Conservation (phyloP, 2,113 vertebrate species). For the Pluvianellus socialis region DNA sequence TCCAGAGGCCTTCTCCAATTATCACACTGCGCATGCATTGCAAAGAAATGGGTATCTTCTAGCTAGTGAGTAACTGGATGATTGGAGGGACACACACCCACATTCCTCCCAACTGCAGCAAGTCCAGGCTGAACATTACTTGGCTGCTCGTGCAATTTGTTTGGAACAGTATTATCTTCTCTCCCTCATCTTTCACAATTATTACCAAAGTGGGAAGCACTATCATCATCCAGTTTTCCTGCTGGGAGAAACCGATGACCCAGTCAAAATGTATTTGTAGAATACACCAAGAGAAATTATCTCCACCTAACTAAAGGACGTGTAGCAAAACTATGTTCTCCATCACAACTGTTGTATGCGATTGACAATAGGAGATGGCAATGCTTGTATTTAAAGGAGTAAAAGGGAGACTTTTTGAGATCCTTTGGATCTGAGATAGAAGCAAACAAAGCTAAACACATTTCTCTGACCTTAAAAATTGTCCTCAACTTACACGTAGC, state of each 20-base stretch:
- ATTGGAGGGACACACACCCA: neutral
- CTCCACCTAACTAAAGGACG: neutral
- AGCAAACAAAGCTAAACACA: neutral
- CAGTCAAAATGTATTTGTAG: neutral
- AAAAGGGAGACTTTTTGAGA: neutral
- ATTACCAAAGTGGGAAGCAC: neutral
- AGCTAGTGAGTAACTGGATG: neutral
- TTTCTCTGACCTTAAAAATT: neutral
- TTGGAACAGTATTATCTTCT: neutral
- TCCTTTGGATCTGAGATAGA: neutral
- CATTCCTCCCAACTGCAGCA: neutral
- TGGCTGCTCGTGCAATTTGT: neutral
- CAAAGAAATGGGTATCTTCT: neutral
- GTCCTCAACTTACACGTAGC: neutral
- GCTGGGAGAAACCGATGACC: neutral
- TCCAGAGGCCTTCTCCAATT: neutral
- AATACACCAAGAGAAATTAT: neutral
- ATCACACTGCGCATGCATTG: neutral
- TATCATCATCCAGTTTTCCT: neutral
- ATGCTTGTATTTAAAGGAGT: neutral
- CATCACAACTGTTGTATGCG: neutral
- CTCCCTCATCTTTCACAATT: neutral
- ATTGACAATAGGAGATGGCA: accelerated
- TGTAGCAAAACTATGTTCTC: neutral
- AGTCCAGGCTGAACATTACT: neutral